Percentiles rank a stretch among this genome's conserved stretches.
phyloP scores from a whole-genome alignment of 2,888 invertebrate genomes.

The Lasioglossum marginatum region DNA sequence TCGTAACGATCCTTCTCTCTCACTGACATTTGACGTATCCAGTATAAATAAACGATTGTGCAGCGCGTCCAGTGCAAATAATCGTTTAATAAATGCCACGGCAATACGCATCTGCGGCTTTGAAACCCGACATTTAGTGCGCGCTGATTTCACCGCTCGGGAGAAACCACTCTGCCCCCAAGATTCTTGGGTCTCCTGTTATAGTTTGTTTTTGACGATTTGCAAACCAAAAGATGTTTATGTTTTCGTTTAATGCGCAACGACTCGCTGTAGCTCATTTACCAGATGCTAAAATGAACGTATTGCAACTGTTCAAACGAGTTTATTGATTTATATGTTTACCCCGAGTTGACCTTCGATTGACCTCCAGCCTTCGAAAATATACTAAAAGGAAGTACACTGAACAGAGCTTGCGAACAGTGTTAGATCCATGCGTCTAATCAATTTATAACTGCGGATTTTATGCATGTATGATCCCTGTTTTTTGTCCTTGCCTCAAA shows the following conservation, averaged over 20 bases:
- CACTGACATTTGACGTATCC: conserved; percentile 67
- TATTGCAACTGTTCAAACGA: not conserved
- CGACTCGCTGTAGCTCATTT: not conserved
- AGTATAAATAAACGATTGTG: conserved; percentile 59
- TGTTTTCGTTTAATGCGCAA: not conserved
- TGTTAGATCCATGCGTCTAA: not conserved
- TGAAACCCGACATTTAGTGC: conserved; percentile 57
- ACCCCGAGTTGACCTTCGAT: not conserved
- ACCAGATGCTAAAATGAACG: not conserved
- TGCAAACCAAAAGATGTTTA: not conserved
- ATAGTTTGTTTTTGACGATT: not conserved
- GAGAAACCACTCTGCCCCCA: conserved; percentile 32
- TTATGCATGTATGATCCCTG: too few relatives aligned
- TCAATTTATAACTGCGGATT: not conserved
- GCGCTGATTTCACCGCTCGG: conserved; percentile 38
- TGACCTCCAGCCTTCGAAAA: not conserved
- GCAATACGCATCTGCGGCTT: conserved; percentile 50
- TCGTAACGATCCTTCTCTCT: conserved; percentile 42
- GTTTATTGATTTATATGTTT: not conserved
- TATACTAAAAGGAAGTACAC: not conserved
- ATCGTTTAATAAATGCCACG: conserved; percentile 69
- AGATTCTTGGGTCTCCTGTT: not conserved
- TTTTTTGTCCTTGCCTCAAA: too few relatives aligned
- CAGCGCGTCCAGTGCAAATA: conserved; percentile 62
- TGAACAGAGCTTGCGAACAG: not conserved